Base-by-base conservation (phyloP, 2,888 invertebrate species). In the Anorthoa munda region DNA sequence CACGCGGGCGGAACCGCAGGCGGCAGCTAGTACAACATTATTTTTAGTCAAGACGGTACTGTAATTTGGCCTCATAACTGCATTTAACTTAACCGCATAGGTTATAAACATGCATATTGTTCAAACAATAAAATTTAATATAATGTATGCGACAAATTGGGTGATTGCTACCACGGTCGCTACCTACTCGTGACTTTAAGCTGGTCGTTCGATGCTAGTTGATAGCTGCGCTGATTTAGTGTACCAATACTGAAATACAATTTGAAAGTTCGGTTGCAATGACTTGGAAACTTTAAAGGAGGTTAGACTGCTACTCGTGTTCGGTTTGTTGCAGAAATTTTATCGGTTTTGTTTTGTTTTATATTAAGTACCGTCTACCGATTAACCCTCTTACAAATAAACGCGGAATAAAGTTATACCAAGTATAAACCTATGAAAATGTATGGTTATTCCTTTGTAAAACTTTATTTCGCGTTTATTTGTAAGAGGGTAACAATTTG, bases 231-330 rank as follows among this genome's bases (percentile, higher is more conserved):
- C 48, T 50, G 50, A 58, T 69, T 55, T 59, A 59, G 63, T 77
- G 66, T 51, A 51, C 68, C 55, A 59, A 56, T 15, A 64, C 55
- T 69, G 17, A 61, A 77, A 78, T 72, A 66, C 66, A 55, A 55
- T 56, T 66, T 21, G 21, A 31, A 77, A 72, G 46, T 77, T 82
- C 39, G 64, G 66, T 56, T 60, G 56, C 58, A 77, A 67, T 66
- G 66, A 72, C 51, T 82, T 60, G 21, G 11, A 76, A 76, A 81
- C 59, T 72, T 69, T 72, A 17, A 60, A 75, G 39, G n/a, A 39
- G 60, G 55, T 75, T 23, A 67, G 7, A 61, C 31, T 26, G 60
- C 17, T 66, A 50, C 48, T 21, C 45, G 23, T 60, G 46, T 81
- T 56, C 7, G 46, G 31, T 4, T 74, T 2, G 4, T 18, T 39